Evolutionary conservation across 2,888 invertebrate genomes (phyloP).

Genomic region (Sceliomorpha sp.): DNA sequence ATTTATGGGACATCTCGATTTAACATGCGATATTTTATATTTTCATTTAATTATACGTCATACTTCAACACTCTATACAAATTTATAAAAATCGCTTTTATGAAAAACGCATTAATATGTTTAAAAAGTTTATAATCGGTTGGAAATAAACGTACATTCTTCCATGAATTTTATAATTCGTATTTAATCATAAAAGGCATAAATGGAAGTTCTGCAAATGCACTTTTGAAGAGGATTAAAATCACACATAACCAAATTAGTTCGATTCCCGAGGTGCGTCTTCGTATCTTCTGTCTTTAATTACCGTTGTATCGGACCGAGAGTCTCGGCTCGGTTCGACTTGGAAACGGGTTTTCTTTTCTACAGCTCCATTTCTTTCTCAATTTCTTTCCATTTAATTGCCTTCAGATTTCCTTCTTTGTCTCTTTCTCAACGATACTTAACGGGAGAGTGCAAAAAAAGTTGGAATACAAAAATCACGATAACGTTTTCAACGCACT

Average conservation of each 20-base stretch:
- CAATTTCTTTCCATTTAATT: constrained; percentile 51
- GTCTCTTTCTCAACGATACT: constrained; percentile 19
- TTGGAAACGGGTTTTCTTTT: constrained; percentile 38
- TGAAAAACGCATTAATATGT: too few relatives aligned
- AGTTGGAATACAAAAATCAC: background rate
- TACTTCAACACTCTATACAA: too few relatives aligned
- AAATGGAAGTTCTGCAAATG: constrained; percentile 15
- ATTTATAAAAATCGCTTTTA: too few relatives aligned
- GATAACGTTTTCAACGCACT: background rate
- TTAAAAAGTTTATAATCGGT: too few relatives aligned
- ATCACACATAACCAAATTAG: constrained; percentile 44
- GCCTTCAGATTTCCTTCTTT: constrained; percentile 46
- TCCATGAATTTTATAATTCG: background rate
- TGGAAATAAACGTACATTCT: too few relatives aligned
- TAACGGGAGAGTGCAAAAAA: background rate
- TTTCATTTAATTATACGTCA: too few relatives aligned
- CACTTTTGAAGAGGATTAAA: constrained; percentile 13
- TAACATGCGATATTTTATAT: too few relatives aligned
- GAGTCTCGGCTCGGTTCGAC: constrained; percentile 4
- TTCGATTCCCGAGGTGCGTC: constrained; percentile 33
- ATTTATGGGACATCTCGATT: too few relatives aligned
- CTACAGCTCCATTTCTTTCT: constrained; percentile 30
- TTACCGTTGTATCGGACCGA: constrained; percentile 32
- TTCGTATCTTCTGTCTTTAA: constrained; percentile 44
- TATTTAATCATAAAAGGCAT: constrained; percentile 3